Base-by-base conservation (phyloP, 2,113 vertebrate species). In the Heterochromis multidens region DNA sequence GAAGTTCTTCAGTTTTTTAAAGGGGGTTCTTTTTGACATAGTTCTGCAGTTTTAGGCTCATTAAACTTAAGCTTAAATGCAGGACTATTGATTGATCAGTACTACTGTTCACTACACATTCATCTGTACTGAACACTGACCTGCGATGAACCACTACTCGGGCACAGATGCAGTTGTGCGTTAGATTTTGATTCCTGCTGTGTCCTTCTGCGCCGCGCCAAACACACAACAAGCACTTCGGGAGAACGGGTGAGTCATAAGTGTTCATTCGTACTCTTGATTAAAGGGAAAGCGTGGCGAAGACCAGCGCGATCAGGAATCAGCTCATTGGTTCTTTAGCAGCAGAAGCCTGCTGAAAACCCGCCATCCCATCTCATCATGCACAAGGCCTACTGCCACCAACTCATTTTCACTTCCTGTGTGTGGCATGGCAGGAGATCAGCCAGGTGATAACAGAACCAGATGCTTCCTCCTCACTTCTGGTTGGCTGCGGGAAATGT, bases 361-460 rank as follows among this genome's bases (percentile, higher is more conserved):
- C 57, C 58, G 5, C 43, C 29, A 43, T 72, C 83, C 82, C 79
- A 29, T 85, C 85, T 82, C 84, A 89, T 86, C 80, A 65, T 58
- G 58, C 65, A 52, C 6, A 31, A 60, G 43, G 17, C n/a, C 49
- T 14, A 49, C 74, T 37, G 54, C 88, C 84, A 87, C n/a, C 27
- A 57, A 78, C 81, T 93, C 84, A 90, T 91, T 93, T 79, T 80
- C 91, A 84, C 92, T 83, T 82, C 40, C 80, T 74, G 80, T 67
- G 65, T 85, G 87, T 61, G 35, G 43, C 37, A 1, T 82, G 54
- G 67, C 35, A 12, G 88, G 82, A 63, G 84, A 82, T 40, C 11
- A 2, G 85, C 7, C 80, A 76, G 89, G 80, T 90, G 88, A 83
- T 81, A 88, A 83, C 54, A 23, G 76, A 35, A 33, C 43, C 86